A percentile compares a stretch with the other conserved stretches of the same genome.
phyloP scores from a whole-genome alignment of 2,113 vertebrate species.

The Atractosteus spatula region DNA sequence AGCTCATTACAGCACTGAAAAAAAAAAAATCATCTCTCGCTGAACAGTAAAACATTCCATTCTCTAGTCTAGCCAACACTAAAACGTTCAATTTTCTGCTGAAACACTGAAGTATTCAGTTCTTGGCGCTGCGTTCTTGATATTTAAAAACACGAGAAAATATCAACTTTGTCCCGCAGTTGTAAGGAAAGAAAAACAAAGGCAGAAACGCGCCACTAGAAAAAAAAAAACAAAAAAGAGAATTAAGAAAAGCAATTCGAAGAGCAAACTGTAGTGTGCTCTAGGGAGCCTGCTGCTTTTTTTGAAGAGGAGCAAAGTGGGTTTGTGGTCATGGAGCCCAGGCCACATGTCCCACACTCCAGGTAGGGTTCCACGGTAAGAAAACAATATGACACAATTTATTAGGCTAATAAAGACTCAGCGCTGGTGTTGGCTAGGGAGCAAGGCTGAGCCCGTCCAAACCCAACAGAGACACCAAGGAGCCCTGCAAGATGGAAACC shows the following conservation, averaged over 20 bases:
- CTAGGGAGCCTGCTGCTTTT: too few relatives aligned
- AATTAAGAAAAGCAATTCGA: too few relatives aligned
- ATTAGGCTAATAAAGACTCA: background rate
- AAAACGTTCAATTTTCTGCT: too few relatives aligned
- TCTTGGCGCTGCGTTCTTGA: too few relatives aligned
- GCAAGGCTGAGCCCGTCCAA: background rate
- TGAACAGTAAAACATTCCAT: too few relatives aligned
- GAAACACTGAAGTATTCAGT: too few relatives aligned
- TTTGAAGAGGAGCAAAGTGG: too few relatives aligned
- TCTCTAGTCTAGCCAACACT: too few relatives aligned
- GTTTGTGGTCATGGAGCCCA: background rate
- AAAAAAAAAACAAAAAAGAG: slow-evolving; percentile 17
- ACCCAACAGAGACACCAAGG: background rate
- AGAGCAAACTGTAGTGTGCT: too few relatives aligned
- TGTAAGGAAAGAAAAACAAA: slow-evolving; percentile 28
- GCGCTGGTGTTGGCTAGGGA: background rate
- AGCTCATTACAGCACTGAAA: too few relatives aligned
- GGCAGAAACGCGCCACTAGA: slow-evolving; percentile 19
- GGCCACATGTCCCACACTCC: background rate
- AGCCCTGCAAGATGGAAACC: background rate
- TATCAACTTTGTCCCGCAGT: background rate
- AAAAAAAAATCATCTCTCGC: too few relatives aligned
- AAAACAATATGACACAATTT: slow-evolving; percentile 10
- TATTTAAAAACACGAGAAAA: too few relatives aligned
- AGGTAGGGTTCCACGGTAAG: background rate